Evolutionary conservation across 2,113 vertebrate genomes (phyloP), one percentile per base, ranked within the genome.

Genomic region (Azemiops feae): DNA sequence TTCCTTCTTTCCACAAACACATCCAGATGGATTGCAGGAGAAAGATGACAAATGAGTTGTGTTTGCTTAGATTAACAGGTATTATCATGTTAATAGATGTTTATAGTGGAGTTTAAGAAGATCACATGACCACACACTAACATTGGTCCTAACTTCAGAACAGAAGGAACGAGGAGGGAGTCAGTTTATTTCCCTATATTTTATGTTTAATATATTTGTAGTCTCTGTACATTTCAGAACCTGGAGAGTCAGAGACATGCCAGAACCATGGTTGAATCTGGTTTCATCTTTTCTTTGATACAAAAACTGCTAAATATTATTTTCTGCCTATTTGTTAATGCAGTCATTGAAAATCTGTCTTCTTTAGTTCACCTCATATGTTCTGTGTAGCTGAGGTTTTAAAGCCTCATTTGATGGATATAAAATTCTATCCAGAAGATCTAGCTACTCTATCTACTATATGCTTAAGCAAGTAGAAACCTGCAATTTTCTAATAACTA

Each of bases 1-100:
- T 94, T 94, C 92, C 30, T 11, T n/a, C 58, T 93, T 95, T 96
- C 96, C 97, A 95, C 95, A 94, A 97, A 95, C 12, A 87, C 92
- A 95, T 97, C 96, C 97, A 98, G 96, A 98, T 97, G 97, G 97
- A 96, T 97, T 96, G 96, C 96, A 96, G 95, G 93, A 95, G 97
- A 97, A 97, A 97, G 96, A 97, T 97, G 97, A 97, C 97, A 98
- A 98, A 98, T 97, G 97, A 97, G 96, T 97, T 97, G 96, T 97
- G 96, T 98, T 98, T 98, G 97, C 96, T 69, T 95, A 97, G 97
- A 98, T 98, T 98, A 98, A 98, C 97, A 97, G 94, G 91, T 96
- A 98, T 98, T 98, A 98, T 98, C 97, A 97, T 98, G 97, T 97
- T 98, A 98, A 98, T 98, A 96, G 97, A 85, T 97, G 96, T 96